These are phyloP conservation scores for Dryomyza anilis DNA, from an alignment of 2,888 invertebrate species.

Conservation along the genomic window DNA sequence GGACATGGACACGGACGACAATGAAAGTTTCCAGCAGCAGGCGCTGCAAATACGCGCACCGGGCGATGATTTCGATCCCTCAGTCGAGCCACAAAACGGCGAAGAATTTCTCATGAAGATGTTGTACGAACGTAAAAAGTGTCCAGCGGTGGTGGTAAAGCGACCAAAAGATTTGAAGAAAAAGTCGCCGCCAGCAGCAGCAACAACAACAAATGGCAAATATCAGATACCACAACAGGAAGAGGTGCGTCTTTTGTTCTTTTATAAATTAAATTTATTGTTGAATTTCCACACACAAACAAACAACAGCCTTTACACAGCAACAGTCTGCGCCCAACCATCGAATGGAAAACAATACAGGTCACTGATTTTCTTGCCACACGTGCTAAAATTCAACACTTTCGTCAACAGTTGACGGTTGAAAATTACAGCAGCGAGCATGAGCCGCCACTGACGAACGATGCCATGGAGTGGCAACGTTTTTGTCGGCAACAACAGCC, in stretches of 20 bases:
- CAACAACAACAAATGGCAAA: too few species aligned
- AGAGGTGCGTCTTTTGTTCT: constrained; percentile 22
- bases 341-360: constrained; percentile 56
- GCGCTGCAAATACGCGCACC: constrained; percentile 54
- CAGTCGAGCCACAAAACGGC: constrained; percentile 48
- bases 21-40: constrained; percentile 55
- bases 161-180: constrained; percentile 33
- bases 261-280: neutral
- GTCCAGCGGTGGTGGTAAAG: constrained; percentile 55
- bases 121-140: constrained; percentile 55
- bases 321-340: constrained; percentile 49
- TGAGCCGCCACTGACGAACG: constrained; percentile 45
- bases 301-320: constrained; percentile 20
- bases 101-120: constrained; percentile 58
- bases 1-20: too few species aligned
- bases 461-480: constrained; percentile 46
- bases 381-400: constrained; percentile 39
- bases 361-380: constrained; percentile 46
- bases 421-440: constrained; percentile 37
- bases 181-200: neutral
- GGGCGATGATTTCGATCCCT: constrained; percentile 54
- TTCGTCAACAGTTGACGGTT: constrained; percentile 40
- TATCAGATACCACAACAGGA: too few species aligned
- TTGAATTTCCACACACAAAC: neutral
- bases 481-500: constrained; percentile 53